Evolutionary conservation across 2,888 invertebrate genomes (phyloP), one percentile per base, ranked within the genome.

Genomic region (Creontiades dilutus): DNA sequence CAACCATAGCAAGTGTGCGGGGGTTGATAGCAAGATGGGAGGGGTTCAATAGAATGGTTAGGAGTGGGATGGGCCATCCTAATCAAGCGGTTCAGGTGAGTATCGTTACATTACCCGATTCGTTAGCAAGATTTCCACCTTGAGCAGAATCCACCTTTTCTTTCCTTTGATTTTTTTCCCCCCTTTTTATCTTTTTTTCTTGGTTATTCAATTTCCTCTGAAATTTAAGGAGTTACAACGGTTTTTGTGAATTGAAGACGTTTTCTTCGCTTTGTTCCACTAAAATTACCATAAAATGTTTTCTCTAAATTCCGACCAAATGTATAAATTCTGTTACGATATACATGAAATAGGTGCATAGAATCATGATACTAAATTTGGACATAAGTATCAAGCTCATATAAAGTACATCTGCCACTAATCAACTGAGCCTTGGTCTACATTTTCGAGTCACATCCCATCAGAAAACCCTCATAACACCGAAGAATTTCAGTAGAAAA

Each of bases 81-180:
- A 68, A 68, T 68, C 68, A 68, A 68, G 68, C 68, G 68, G 23
- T 23, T 68, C 68, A 68, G 68, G 16, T 23, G 68, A 23, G 23
- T 68, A 68, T 19, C 27, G 27, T 23, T 68, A 61, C 61, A 61
- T 19, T 19, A 12, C 68, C 19, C 23, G 23, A 68, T 23, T 68
- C 23, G 68, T 68, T 23, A 68, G 23, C 23, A 19, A 68, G 68
- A 68, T 68, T 68, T 68, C 19, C n/a, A 19, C 61, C 61, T 61
- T 61, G 61, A 61, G 61, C 16, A 61, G n/a, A 61, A 61, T 61
- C 0, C 61, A 61, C 61, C 61, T 61, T 61, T 61, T 19, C 7
- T 61, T 2, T 19, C 61, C 2, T 61, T 19, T 11, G 19, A 19
- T 61, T 61, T 19, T 19, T 61, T 61, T 52, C 16, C n/a, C 5